phyloP scores from a whole-genome alignment of 2,888 invertebrate genomes.

The Argynnis bischoffii region DNA sequence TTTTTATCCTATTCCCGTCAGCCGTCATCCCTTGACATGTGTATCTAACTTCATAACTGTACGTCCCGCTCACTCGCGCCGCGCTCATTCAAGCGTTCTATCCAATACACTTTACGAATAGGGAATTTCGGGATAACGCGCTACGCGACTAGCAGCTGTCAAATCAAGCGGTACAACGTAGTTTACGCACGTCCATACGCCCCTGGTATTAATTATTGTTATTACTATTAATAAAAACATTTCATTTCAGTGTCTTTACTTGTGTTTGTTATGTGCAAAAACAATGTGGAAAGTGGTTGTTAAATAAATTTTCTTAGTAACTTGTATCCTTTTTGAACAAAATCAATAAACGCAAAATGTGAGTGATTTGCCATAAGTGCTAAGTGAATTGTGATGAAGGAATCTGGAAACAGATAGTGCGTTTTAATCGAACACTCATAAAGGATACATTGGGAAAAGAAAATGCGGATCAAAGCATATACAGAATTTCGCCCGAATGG shows the following conservation, averaged over 20 bases:
- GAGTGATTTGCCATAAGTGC: conserved; percentile 61
- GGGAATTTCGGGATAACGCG: conserved; percentile 75
- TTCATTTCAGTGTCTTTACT: conserved; percentile 78
- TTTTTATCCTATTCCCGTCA: conserved; percentile 70
- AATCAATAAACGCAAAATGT: conserved; percentile 71
- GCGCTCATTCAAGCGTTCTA: conserved; percentile 70
- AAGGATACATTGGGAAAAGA: conserved; percentile 81
- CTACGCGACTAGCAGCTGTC: conserved; percentile 72
- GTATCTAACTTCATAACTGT: conserved; percentile 63
- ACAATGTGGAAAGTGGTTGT: conserved; percentile 84
- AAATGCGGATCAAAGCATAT: conserved; percentile 79
- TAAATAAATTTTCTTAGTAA: conserved; percentile 75
- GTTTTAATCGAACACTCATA: conserved; percentile 69
- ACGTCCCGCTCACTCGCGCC: conserved; percentile 54
- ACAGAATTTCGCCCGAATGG: conserved; percentile 80
- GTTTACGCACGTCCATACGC: conserved; percentile 35
- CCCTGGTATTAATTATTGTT: conserved; percentile 36
- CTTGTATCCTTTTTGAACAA: conserved; percentile 79
- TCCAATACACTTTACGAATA: conserved; percentile 73
- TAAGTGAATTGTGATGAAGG: conserved; percentile 76
- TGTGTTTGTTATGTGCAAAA: conserved; percentile 81
- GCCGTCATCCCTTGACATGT: conserved; percentile 60
- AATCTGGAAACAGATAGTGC: conserved; percentile 65
- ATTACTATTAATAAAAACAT: conserved; percentile 22
- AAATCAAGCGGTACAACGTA: conserved; percentile 69